Conservation (phyloP, 2,888 invertebrate species). For the Papilio gigon region DNA sequence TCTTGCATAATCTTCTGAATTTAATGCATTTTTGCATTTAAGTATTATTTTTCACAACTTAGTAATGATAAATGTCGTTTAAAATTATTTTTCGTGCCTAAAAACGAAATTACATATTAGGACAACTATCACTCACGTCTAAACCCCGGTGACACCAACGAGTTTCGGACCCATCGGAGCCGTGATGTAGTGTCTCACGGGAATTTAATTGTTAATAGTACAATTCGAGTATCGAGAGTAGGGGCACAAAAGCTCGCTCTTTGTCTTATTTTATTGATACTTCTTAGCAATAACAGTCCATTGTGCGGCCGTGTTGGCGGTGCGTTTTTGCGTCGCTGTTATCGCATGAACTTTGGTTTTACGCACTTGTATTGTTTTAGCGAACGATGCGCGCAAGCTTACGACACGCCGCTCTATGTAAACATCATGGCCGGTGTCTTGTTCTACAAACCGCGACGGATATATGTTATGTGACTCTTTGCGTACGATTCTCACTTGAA, state of each 20-base stretch:
- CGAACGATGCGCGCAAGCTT: conserved; percentile 39
- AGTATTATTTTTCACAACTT: no score
- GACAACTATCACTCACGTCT: no score
- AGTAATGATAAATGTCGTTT: no score
- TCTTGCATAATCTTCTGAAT: no score
- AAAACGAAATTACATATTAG: no score
- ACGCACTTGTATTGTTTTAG: conserved; percentile 48
- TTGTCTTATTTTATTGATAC: conserved; percentile 47
- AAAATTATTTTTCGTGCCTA: no score
- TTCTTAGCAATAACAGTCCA: conserved; percentile 57
- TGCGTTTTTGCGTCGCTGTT: conserved; percentile 51
- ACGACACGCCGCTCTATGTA: conserved; percentile 12
- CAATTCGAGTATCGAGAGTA: conserved; percentile 39
- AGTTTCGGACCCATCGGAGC: no score
- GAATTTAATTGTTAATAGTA: no score
- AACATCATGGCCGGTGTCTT: conserved; percentile 16
- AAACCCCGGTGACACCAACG: no score
- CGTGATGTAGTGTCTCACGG: no score
- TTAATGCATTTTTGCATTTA: no score
- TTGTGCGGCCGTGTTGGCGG: conserved; percentile 55
- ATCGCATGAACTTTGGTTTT: conserved; percentile 47
- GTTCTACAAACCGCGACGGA: background rate
- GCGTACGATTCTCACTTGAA: background rate
- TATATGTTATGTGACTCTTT: conserved; percentile 3
- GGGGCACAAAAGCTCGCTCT: conserved; percentile 39